Evolutionary conservation across 1,140 invertebrate species (phyloP), one percentile per base, ranked within the genome.

Genomic region (Bradynema listronoti): DNA sequence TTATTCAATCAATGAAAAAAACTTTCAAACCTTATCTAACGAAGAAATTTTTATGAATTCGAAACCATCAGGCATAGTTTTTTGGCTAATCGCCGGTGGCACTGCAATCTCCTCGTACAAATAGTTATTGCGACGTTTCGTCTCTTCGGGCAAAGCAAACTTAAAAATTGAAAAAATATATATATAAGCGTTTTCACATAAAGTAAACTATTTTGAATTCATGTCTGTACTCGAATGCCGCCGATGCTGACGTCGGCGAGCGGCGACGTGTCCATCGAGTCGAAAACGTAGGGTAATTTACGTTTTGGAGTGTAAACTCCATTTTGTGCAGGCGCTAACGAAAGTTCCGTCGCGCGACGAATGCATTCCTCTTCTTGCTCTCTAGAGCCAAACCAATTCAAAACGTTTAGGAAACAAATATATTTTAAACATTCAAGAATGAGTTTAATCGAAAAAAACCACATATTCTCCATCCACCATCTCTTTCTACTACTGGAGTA

Each of bases 31-130:
- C 54, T 72, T 63, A 61, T 76, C 73, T 49, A 76, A 54, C 39
- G 56, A 51, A 19, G 66, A 55, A 30, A 75, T 58, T 53, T 64
- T 53, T 24, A 75, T 50, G 25, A 79, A n/a, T 90, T 82, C 24
- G 84, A 81, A 52, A 85, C 81, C 55, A 86, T 58, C 56, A 9
- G 58, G 43, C 47, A 56, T 29, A 33, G 6, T 24, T 54, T 43
- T 27, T 27, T 53, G 27, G 24, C 56, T 33, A 14, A 36, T 43
- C 9, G 36, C 84, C 14, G 87, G 83, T 1, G 91, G 91, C 74
- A 97, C 89, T 24, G 83, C 83, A 1, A 96, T 85, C 83, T 95
- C 88, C 79, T 94, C 90, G 75, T 85, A 89, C 56, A 85, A 81
- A 62, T 85, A 84, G 41, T 80, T 85, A 71, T 79, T 78, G 39